Conservation (phyloP, 2,888 invertebrate species). For the Campopleginae sp. region DNA sequence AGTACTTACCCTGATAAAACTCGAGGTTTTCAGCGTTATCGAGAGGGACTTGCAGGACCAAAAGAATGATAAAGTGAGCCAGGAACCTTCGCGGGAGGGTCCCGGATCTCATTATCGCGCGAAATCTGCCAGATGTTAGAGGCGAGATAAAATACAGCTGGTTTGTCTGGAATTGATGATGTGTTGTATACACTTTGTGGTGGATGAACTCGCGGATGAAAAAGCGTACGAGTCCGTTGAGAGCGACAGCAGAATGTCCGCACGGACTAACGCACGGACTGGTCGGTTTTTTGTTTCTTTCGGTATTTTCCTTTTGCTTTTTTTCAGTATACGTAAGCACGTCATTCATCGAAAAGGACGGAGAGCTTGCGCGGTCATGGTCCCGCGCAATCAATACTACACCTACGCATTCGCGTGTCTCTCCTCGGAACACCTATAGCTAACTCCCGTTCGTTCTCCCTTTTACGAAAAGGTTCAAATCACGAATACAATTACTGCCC, state of each 20-base stretch:
- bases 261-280: not conserved
- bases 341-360: constrained; percentile 77
- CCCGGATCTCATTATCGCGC: constrained; percentile 75
- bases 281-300: constrained; percentile 62
- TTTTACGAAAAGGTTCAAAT: not conserved
- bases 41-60: constrained; percentile 73
- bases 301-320: constrained; percentile 6
- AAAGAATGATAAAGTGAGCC: constrained; percentile 69
- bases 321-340: constrained; percentile 76
- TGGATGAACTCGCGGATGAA: not conserved
- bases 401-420: constrained; percentile 48
- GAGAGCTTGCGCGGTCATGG: constrained; percentile 80
- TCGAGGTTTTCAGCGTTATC: constrained; percentile 77
- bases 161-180: not conserved
- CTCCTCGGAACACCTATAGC: constrained; percentile 46
- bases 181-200: not conserved
- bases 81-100: constrained; percentile 73
- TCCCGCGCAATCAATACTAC: constrained; percentile 75
- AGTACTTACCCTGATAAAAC: constrained; percentile 79
- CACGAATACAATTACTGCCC: not conserved
- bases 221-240: not conserved
- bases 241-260: constrained; percentile 3
- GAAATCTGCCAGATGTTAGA: constrained; percentile 60
- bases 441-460: constrained; percentile 52
- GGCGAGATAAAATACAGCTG: constrained; percentile 66